phyloP scores from a whole-genome alignment of 2,113 vertebrate species.

The Origma solitaria region DNA sequence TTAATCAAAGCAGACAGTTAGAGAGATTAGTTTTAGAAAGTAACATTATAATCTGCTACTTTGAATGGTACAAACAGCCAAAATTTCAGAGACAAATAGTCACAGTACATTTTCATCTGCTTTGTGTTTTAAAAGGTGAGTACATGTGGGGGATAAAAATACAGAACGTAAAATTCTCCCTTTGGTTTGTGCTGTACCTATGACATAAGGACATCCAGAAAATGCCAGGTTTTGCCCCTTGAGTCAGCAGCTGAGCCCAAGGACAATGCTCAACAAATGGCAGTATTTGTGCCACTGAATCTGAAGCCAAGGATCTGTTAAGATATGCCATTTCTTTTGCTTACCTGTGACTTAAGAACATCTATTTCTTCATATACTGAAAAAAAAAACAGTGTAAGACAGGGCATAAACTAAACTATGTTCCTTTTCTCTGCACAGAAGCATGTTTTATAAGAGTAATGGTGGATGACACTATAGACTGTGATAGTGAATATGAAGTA shows the following conservation, averaged over 20 bases:
- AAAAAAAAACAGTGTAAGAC: not conserved
- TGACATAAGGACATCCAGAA: not conserved
- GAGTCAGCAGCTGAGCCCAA: not conserved
- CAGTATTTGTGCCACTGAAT: not conserved
- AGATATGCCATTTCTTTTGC: not conserved
- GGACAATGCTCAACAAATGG: not conserved
- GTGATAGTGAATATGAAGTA: not conserved
- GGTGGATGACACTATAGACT: not conserved
- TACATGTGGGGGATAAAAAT: not conserved
- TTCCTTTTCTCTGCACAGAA: not conserved
- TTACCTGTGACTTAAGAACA: not conserved
- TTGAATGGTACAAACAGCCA: not conserved
- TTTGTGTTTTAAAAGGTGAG: not conserved
- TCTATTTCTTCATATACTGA: not conserved
- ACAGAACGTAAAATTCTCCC: not conserved
- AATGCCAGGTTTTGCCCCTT: not conserved
- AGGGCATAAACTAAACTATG: not conserved
- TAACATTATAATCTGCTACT: not conserved
- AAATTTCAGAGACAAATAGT: not conserved
- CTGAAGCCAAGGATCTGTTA: not conserved
- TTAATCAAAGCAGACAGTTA: not conserved
- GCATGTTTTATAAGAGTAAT: not conserved
- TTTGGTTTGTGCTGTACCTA: not conserved
- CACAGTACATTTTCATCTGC: not conserved
- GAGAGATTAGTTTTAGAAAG: not conserved